A percentile compares a stretch with the other conserved stretches of the same genome.
Evolutionary conservation across 1,140 invertebrate species (phyloP).

Genomic region (Portunus trituberculatus): DNA sequence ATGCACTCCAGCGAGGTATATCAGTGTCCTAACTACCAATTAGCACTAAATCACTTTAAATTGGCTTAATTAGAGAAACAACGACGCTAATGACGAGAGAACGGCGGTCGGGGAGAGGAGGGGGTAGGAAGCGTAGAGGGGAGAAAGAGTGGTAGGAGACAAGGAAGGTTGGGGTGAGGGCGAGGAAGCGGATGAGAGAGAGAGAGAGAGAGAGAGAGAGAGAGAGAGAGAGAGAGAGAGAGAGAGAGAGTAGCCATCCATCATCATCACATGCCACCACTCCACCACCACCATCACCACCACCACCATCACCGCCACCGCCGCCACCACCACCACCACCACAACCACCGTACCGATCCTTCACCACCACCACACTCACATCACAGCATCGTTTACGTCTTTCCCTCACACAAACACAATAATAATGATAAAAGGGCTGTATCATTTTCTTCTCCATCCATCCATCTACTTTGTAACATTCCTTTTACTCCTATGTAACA

Average conservation of each 20-base stretch:
- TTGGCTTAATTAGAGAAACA: conserved; percentile 45
- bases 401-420: too few species aligned
- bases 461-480: too few species aligned
- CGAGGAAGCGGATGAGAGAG: background rate
- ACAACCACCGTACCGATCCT: too few species aligned
- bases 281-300: too few species aligned
- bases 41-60: conserved; percentile 45
- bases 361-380: too few species aligned
- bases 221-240: conserved; percentile 30
- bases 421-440: too few species aligned
- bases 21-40: conserved; percentile 10
- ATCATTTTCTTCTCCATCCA: too few species aligned
- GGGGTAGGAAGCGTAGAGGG: background rate
- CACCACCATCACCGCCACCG: too few species aligned
- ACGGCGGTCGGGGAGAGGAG: background rate
- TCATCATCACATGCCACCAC: too few species aligned
- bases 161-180: background rate
- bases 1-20: background rate
- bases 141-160: background rate
- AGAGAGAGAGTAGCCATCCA: background rate
- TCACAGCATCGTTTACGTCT: too few species aligned
- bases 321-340: too few species aligned
- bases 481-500: too few species aligned
- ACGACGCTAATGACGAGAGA: background rate
- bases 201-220: conserved; percentile 41